Evolutionary conservation across 2,113 vertebrate genomes (phyloP).

Genomic region (Mus pahari): DNA sequence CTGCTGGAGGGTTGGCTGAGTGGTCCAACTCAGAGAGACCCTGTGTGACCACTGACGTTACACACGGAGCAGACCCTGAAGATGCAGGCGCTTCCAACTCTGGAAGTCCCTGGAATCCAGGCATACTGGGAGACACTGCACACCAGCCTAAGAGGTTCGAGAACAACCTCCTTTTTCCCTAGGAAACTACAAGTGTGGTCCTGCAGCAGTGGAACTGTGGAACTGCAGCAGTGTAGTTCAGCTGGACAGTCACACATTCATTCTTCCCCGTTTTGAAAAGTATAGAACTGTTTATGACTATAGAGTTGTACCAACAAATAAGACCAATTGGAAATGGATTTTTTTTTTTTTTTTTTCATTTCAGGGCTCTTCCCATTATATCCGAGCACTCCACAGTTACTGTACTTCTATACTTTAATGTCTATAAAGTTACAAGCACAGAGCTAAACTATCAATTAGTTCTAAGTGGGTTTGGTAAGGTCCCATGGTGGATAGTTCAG

Average conservation of each 20-base stretch:
- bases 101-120: background rate
- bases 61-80: background rate
- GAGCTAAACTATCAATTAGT: background rate
- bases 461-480: background rate
- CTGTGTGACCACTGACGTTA: background rate
- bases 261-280: conserved; percentile 5
- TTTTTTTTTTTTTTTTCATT: background rate
- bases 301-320: background rate
- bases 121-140: background rate
- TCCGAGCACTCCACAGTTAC: background rate
- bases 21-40: background rate
- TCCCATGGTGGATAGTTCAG: background rate
- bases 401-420: background rate
- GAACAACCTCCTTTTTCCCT: background rate
- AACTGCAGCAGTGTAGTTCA: background rate
- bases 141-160: background rate
- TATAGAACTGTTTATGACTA: background rate
- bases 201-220: no score
- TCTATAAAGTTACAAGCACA: background rate
- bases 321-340: background rate
- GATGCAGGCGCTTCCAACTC: background rate
- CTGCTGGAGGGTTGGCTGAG: background rate
- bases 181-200: background rate
- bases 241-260: background rate
- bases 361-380: background rate